Evolutionary conservation across 64 coral and sea anemone genomes (phyloP).

Genomic region (Montipora efflorescens): DNA sequence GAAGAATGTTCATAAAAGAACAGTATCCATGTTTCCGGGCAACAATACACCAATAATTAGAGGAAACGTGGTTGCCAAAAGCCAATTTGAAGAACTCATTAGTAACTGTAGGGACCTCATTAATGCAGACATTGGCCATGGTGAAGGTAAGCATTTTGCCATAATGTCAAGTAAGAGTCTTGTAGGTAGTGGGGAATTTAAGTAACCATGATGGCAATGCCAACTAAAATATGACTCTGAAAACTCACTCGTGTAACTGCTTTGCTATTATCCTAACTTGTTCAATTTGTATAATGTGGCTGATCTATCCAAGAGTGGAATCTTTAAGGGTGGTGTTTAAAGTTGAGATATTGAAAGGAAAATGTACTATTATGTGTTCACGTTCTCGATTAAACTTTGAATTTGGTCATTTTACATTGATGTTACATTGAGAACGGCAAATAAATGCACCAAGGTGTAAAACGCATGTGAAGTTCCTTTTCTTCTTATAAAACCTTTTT

Average conservation of each 20-base stretch:
- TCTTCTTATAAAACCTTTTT: constrained; percentile 2
- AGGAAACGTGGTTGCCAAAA: constrained; percentile 2
- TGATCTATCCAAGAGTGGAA: not conserved
- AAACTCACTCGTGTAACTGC: constrained; percentile 4
- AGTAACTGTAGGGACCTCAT: constrained; percentile 11
- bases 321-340: not conserved
- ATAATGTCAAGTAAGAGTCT: constrained; percentile 11
- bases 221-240: not conserved
- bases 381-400: too few species aligned
- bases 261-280: constrained; percentile 10
- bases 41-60: constrained; percentile 30
- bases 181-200: constrained; percentile 13
- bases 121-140: constrained; percentile 50
- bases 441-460: not conserved
- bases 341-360: constrained; percentile 4
- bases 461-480: not conserved
- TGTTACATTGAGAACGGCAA: not conserved
- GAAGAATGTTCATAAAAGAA: constrained; percentile 9
- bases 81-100: constrained; percentile 16
- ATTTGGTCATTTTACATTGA: not conserved
- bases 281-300: not conserved
- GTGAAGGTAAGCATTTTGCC: constrained; percentile 56
- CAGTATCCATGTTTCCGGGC: constrained; percentile 14
- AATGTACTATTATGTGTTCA: too few species aligned
- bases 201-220: constrained; percentile 6